Percentiles rank a stretch among this genome's conserved stretches.
Evolutionary conservation across 2,888 invertebrate genomes (phyloP).

Genomic region (Pyrrhosoma nymphula): DNA sequence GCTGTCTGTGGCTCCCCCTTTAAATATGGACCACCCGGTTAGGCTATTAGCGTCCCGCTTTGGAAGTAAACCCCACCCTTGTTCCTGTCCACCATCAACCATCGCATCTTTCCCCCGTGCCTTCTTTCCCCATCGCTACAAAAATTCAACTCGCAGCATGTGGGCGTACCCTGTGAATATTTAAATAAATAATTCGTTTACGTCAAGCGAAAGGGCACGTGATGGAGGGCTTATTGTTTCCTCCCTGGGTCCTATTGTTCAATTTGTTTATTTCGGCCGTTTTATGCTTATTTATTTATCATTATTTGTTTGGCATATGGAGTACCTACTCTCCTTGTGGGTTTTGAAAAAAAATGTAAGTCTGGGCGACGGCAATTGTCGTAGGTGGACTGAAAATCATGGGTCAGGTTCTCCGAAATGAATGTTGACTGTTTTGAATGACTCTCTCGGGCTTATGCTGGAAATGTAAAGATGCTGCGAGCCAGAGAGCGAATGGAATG

Average conservation of each 20-base stretch:
- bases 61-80: background rate
- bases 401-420: background rate
- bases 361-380: background rate
- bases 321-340: background rate
- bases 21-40: slow-evolving; percentile 28
- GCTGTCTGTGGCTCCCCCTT: background rate
- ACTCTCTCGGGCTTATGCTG: slow-evolving; percentile 18
- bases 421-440: background rate
- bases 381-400: slow-evolving; percentile 40
- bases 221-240: slow-evolving; percentile 54
- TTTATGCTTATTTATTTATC: background rate
- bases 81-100: background rate
- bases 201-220: background rate
- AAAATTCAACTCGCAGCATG: slow-evolving; percentile 23
- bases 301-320: slow-evolving; percentile 1
- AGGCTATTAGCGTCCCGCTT: slow-evolving; percentile 29
- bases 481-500: background rate
- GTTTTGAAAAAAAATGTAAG: background rate
- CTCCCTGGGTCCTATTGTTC: background rate
- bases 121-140: background rate
- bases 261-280: slow-evolving; percentile 3
- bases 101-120: background rate
- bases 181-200: slow-evolving; percentile 49
- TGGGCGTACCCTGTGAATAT: slow-evolving; percentile 51
- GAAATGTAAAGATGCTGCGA: slow-evolving; percentile 42